These are phyloP conservation scores for Octomys mimax DNA, from an alignment of 2,797 vertebrate species.

Conservation along the genomic window DNA sequence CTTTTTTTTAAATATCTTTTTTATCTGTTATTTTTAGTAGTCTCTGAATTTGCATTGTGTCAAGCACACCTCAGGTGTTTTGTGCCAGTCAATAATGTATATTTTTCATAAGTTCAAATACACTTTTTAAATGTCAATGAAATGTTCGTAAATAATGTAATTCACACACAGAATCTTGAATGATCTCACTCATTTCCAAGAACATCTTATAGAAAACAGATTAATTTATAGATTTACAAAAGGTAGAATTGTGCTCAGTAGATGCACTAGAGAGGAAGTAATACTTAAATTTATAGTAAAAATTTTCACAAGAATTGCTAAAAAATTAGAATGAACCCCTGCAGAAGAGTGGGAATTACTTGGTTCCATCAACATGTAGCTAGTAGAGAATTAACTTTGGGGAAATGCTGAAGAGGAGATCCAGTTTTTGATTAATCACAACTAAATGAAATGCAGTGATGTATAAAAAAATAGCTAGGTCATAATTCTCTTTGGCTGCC, in stretches of 20 bases:
- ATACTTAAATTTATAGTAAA: background rate
- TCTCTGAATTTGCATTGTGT: background rate
- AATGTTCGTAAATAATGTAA: background rate
- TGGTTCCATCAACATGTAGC: background rate
- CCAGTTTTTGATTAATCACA: background rate
- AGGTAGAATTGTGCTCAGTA: background rate
- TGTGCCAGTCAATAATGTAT: background rate
- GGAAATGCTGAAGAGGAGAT: slow-evolving; percentile 21
- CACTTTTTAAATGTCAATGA: background rate
- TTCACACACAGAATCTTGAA: background rate
- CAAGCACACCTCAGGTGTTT: background rate
- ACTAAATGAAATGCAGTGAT: background rate
- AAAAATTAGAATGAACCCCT: background rate
- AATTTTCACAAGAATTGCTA: background rate
- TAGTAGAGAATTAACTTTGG: background rate
- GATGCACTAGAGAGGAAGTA: background rate
- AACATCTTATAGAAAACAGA: background rate
- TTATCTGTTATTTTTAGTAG: background rate
- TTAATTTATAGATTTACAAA: slow-evolving; percentile 28
- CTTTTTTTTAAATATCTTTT: slow-evolving; percentile 1
- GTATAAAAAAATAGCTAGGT: background rate
- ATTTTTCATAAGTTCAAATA: background rate
- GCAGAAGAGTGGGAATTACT: background rate
- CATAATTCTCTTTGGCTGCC: background rate
- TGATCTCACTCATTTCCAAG: background rate